phyloP scores from a whole-genome alignment of 2,797 vertebrate species.

The Astyanax mexicanus region DNA sequence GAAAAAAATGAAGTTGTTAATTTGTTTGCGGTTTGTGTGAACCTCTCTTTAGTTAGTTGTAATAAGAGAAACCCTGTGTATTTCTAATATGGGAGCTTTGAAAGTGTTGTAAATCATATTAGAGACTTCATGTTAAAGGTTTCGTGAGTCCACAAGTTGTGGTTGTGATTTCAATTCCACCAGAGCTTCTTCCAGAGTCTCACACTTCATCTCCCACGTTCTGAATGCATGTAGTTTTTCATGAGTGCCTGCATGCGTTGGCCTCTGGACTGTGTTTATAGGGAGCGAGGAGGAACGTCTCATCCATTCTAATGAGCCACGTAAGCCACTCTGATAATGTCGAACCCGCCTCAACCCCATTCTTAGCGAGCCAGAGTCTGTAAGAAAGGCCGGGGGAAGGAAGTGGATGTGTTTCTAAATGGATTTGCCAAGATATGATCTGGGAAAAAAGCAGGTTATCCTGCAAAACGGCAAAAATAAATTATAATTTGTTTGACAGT shows the following conservation, averaged over 20 bases:
- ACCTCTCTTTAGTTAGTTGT: too few species aligned
- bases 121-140: not conserved
- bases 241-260: not conserved
- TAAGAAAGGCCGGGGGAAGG: not conserved
- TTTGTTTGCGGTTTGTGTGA: too few species aligned
- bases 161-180: conserved; percentile 5
- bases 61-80: not conserved
- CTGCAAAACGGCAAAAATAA: not conserved
- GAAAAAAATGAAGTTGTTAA: too few species aligned
- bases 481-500: conserved; percentile 13
- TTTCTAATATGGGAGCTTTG: not conserved
- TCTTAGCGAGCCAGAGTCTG: not conserved
- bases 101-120: not conserved
- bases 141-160: not conserved
- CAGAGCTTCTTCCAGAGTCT: not conserved
- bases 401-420: conserved; percentile 4
- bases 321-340: conserved; percentile 10
- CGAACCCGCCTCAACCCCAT: not conserved
- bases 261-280: conserved; percentile 53
- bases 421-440: conserved; percentile 26
- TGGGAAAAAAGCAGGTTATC: conserved; percentile 12
- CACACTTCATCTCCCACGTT: too few species aligned
- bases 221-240: not conserved
- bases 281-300: conserved; percentile 13
- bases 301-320: conserved; percentile 48